Evolutionary conservation across 2,797 vertebrate species (phyloP), one percentile per base, ranked within the genome.

Genomic region (Chromobotia macracanthus): DNA sequence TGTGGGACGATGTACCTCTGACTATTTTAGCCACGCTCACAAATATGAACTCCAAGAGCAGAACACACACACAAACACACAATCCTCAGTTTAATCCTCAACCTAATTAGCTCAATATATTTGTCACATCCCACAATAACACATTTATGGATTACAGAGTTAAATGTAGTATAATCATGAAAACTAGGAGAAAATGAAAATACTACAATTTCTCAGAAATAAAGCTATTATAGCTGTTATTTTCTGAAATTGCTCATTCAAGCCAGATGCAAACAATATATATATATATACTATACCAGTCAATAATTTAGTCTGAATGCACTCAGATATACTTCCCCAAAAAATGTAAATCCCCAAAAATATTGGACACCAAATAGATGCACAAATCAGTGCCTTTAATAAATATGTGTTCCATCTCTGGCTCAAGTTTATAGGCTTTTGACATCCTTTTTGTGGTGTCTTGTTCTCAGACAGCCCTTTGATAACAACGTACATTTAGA

Each of bases 1-100:
- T 38, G 35, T 38, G 8, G 35, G 35, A 38, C 35, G 35, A 38
- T 38, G 35, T 38, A 38, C 35, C 68, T 50, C 25, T n/a, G 10
- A 25, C 7, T 19, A 16, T 46, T 46, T 35, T 35, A 6, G 58
- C 10, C 18, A 21, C 11, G 12, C 16, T 16, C 21, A 48, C 11
- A 0, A 11, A 28, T 38, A 50, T 18, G 6, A 16, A 35, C 15
- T 19, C 21, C 12, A 46, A 50, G 31, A 28, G 19, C 9, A 56
- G 53, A 41, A 2, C 6, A 72, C 41, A 12, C 5, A 55, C 51
- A 13, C 31, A 64, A 44, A 51, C 25, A 35, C 56, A 63, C 23
- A 58, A 74, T n/a, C n/a, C n/a, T n/a, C 48, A 46, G 0, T 77
- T 71, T 72, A 75, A 78, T 74, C 61, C 9, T 76, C 12, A 18